Percentiles rank a stretch among this genome's conserved stretches.
phyloP scores from a whole-genome alignment of 2,797 vertebrate species.

The Sibirionetta formosa region DNA sequence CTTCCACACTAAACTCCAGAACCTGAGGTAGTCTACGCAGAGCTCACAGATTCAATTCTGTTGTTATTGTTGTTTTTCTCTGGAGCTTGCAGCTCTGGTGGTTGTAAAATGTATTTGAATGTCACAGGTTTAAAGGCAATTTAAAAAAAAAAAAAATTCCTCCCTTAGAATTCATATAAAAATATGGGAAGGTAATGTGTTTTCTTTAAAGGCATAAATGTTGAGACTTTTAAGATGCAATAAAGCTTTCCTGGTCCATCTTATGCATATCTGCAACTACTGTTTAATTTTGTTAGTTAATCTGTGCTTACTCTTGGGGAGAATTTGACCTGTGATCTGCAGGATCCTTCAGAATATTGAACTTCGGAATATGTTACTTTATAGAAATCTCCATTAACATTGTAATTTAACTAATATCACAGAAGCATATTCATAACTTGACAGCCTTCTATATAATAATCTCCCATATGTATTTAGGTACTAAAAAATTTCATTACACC shows the following conservation, averaged over 20 bases:
- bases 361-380: neutral
- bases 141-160: neutral
- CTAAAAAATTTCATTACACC: neutral
- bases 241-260: neutral
- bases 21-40: neutral
- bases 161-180: neutral
- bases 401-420: neutral
- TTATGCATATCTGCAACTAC: neutral
- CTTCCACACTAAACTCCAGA: accelerated
- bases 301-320: accelerated
- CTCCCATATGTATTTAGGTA: neutral
- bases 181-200: neutral
- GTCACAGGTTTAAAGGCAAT: neutral
- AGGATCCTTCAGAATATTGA: neutral
- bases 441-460: neutral
- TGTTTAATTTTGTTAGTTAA: neutral
- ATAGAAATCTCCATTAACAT: neutral
- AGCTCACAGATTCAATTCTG: neutral
- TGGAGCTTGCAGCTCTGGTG: neutral
- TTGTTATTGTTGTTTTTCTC: neutral
- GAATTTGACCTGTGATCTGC: neutral
- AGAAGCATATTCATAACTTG: neutral
- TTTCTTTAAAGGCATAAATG: neutral
- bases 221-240: neutral
- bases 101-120: neutral